These are phyloP conservation scores for Ophion costatus DNA, from an alignment of 2,888 invertebrate species.

Conservation along the genomic window DNA sequence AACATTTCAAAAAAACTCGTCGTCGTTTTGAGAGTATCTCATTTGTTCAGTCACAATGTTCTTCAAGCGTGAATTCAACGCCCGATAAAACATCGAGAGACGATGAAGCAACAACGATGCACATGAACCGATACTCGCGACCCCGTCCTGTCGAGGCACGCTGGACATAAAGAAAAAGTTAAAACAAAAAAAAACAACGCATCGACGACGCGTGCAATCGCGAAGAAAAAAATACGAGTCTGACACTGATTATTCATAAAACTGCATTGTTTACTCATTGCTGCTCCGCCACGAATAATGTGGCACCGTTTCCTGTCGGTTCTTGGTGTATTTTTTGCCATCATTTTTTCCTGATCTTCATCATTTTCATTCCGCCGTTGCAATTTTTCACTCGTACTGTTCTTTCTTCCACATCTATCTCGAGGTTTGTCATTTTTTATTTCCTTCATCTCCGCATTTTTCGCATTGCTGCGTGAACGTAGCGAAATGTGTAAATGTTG, in stretches of 20 bases:
- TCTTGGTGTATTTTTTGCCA: neutral
- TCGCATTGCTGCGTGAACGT: neutral
- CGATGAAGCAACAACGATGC: constrained; percentile 32
- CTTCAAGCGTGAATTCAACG: constrained; percentile 26
- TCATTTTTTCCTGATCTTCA: neutral
- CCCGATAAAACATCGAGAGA: constrained; percentile 20
- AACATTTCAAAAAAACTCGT: neutral
- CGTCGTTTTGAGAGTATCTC: neutral
- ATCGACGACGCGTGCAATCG: neutral
- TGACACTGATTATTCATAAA: neutral
- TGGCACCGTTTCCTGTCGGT: neutral
- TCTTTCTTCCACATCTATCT: neutral
- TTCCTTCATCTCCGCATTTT: neutral
- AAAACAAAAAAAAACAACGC: neutral
- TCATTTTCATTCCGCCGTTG: neutral
- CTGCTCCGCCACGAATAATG: neutral
- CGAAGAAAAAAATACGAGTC: neutral
- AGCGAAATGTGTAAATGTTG: too few species aligned
- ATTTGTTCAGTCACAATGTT: constrained; percentile 2
- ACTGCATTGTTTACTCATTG: neutral
- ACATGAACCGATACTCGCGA: neutral
- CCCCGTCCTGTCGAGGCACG: neutral
- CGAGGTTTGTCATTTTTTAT: neutral
- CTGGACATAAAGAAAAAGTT: neutral
- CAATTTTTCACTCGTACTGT: neutral